These are phyloP conservation scores for Calliscelio sp. DNA, from an alignment of 2,888 invertebrate genomes.

Conservation along the genomic window DNA sequence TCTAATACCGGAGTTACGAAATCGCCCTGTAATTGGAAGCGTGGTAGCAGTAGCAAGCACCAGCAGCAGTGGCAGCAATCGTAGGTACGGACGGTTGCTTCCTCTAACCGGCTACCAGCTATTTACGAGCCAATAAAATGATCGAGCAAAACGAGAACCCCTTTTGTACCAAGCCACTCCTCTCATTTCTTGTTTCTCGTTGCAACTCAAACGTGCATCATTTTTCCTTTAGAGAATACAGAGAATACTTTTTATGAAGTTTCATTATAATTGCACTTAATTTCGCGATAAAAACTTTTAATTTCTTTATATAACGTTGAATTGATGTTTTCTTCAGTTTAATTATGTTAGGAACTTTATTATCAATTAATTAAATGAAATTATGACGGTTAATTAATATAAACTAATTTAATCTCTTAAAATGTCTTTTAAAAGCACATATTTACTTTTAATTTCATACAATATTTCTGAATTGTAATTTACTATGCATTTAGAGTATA, in stretches of 20 bases:
- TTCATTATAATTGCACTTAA: slow-evolving; percentile 41
- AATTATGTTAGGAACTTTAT: slow-evolving; percentile 28
- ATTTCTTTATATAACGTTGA: slow-evolving; percentile 9
- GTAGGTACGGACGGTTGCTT: slow-evolving; percentile 78
- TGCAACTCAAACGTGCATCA: slow-evolving; percentile 38
- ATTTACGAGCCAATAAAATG: slow-evolving; percentile 84
- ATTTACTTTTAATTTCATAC: slow-evolving; percentile 2
- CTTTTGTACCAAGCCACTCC: slow-evolving; percentile 50
- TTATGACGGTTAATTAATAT: slow-evolving; percentile 42
- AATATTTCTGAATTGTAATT: too few relatives aligned
- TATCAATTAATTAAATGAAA: slow-evolving; percentile 45
- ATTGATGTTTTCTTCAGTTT: not conserved
- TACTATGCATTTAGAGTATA: too few relatives aligned
- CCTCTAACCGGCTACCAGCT: slow-evolving; percentile 80
- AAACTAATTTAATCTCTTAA: slow-evolving; percentile 28
- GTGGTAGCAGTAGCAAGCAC: slow-evolving; percentile 41
- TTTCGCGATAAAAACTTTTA: slow-evolving; percentile 27
- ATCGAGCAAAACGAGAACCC: slow-evolving; percentile 75
- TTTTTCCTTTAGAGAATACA: not conserved
- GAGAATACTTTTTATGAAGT: slow-evolving; percentile 19
- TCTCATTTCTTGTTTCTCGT: slow-evolving; percentile 46
- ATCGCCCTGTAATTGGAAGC: slow-evolving; percentile 72
- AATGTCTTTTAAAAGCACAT: slow-evolving; percentile 3
- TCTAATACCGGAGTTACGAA: slow-evolving; percentile 74
- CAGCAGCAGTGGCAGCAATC: slow-evolving; percentile 45